A percentile compares a stretch with the other conserved stretches of the same genome.
phyloP scores from a whole-genome alignment of 1,140 invertebrate species.

The Eueides isabella region DNA sequence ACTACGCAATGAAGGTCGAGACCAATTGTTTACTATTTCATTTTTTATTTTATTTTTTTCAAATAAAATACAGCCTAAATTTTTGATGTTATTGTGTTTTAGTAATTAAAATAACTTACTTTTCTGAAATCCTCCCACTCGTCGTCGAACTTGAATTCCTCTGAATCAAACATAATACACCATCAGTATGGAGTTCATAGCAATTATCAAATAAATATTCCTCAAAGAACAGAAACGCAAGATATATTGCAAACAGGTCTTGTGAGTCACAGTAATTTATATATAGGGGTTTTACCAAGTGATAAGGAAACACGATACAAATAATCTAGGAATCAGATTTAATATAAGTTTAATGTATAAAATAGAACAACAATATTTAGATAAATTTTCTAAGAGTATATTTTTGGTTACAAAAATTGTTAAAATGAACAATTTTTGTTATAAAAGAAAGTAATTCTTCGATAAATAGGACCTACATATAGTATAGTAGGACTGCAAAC shows the following conservation, averaged over 20 bases:
- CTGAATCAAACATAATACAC: slow-evolving; percentile 27
- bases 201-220: neutral
- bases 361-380: neutral
- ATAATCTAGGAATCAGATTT: neutral
- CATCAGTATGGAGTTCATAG: slow-evolving; percentile 1
- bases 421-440: neutral
- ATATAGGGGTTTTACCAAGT: slow-evolving; percentile 24
- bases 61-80: neutral
- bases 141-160: slow-evolving; percentile 16
- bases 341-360: neutral
- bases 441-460: neutral
- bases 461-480: neutral
- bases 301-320: slow-evolving; percentile 8
- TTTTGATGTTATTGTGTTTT: neutral
- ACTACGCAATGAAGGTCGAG: slow-evolving; percentile 17
- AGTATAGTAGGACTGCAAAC: neutral
- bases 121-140: slow-evolving; percentile 5
- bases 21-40: slow-evolving; percentile 11
- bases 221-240: neutral
- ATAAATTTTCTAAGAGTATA: neutral
- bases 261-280: slow-evolving; percentile 21
- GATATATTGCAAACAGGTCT: neutral
- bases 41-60: neutral
- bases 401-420: neutral
- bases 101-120: neutral